Evolutionary conservation across 2,888 invertebrate species (phyloP).

Genomic region (Amiota mariae): DNA sequence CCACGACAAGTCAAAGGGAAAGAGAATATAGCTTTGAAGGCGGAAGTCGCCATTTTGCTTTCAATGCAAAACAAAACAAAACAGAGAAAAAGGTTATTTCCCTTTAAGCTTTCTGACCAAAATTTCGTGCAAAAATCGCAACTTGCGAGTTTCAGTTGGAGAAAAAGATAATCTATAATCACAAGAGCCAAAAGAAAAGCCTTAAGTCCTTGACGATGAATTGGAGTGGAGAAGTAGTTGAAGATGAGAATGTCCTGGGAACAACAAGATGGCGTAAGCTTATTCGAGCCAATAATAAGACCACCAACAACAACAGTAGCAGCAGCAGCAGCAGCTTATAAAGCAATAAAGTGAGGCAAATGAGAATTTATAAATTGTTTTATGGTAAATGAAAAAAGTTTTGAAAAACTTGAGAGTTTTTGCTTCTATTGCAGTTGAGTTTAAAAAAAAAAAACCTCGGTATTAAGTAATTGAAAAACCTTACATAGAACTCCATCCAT

Average conservation of each 20-base stretch:
- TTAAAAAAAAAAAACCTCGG: neutral
- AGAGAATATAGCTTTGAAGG: neutral
- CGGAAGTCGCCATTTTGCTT: conserved; percentile 13
- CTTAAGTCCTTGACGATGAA: too few species aligned
- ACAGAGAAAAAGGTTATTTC: conserved; percentile 1
- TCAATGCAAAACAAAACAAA: neutral
- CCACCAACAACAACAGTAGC: neutral
- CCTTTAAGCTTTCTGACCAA: too few species aligned
- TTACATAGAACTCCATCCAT: neutral
- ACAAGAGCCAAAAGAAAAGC: too few species aligned
- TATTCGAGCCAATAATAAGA: neutral
- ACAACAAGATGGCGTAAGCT: neutral
- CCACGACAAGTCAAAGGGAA: too few species aligned
- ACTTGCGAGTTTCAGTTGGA: too few species aligned
- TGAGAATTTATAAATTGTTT: neutral
- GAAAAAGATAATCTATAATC: too few species aligned
- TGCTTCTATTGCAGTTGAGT: neutral
- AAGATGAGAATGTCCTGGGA: too few species aligned
- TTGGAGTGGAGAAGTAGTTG: too few species aligned
- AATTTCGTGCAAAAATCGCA: too few species aligned
- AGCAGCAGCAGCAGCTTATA: neutral
- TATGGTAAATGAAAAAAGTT: conserved; percentile 6
- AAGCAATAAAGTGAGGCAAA: conserved; percentile 4
- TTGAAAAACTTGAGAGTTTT: conserved; percentile 1
- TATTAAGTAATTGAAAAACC: neutral